Base-by-base conservation (phyloP, 2,113 vertebrate species). In the Merops nubicus region DNA sequence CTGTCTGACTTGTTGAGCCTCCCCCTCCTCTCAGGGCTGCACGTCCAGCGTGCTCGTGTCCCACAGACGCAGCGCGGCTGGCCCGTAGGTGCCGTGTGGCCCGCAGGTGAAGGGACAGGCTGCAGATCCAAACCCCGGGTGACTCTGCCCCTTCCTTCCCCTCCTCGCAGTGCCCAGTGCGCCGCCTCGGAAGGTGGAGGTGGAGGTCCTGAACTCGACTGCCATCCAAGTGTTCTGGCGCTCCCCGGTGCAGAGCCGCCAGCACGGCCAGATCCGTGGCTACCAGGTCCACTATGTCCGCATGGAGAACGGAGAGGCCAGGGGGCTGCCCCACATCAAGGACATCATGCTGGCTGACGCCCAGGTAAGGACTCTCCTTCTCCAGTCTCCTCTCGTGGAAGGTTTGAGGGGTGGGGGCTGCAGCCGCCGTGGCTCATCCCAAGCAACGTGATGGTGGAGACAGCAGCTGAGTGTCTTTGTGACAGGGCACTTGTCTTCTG, bases 221-320 rank as follows among this genome's bases (percentile, higher is more conserved):
- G 99, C 99, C 8, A 97, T 99, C 93, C 99, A 99, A 91, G 99
- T 99, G 97, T 99, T 99, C 98, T 99, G 99, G 99, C 99, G 99
- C 85, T 99, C 99, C 2, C 98, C 99, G 62, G 96, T 98, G 63
- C 99, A 98, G 38, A 99, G 98, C 97, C 98, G 98, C 82, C 99
- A 99, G 93, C 99, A 99, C 11, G 99, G 99, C 67, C 99, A 99
- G 98, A 99, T 99, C 91, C 99, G 99, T 18, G 99, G 99, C 94
- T 99, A 99, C 98, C 99, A 99, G 97, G 99, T 99, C 89, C 99
- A 99, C 98, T 99, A 99, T 4, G 99, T 99, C 2, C 99, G 98
- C 40, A 99, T 99, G 97, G 99, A 99, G 97, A 99, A 99, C 14
- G 99, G 99, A 31, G 99, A 99, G 98, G 99, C 99, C 51, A 98